Percentiles rank a stretch among this genome's conserved stretches.
phyloP scores from a whole-genome alignment of 2,888 invertebrate species.

The Nomada flava region DNA sequence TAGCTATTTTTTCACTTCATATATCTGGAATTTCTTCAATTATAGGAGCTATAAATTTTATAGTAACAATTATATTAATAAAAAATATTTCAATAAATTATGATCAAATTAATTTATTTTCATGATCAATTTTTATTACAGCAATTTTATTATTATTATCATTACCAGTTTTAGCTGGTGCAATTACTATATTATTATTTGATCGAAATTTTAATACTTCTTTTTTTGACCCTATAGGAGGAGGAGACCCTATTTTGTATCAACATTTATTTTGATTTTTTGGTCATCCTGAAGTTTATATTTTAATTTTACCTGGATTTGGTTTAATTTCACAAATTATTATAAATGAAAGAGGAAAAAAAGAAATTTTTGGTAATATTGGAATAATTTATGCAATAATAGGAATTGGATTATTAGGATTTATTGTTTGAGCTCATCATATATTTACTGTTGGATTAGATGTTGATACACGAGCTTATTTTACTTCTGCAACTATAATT shows the following conservation, averaged over 20 bases:
- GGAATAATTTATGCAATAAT: slow-evolving; percentile 94
- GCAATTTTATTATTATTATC: slow-evolving; percentile 86
- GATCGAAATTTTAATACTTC: slow-evolving; percentile 93
- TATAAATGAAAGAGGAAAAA: slow-evolving; percentile 90
- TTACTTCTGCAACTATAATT: slow-evolving; percentile 94
- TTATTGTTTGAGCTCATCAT: slow-evolving; percentile 94
- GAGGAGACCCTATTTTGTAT: slow-evolving; percentile 92
- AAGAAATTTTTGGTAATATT: slow-evolving; percentile 89
- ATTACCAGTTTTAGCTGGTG: slow-evolving; percentile 91
- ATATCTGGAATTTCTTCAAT: slow-evolving; percentile 90
- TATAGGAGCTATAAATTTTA: slow-evolving; percentile 92
- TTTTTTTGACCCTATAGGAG: slow-evolving; percentile 92
- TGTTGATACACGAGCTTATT: slow-evolving; percentile 93
- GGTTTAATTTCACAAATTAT: slow-evolving; percentile 93
- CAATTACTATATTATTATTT: slow-evolving; percentile 91
- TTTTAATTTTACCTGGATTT: slow-evolving; percentile 95
- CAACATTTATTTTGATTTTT: slow-evolving; percentile 96
- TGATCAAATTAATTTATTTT: slow-evolving; percentile 87
- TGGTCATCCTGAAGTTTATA: slow-evolving; percentile 93
- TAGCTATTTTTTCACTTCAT: slow-evolving; percentile 90
- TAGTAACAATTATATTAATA: slow-evolving; percentile 91
- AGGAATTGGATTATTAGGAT: slow-evolving; percentile 92
- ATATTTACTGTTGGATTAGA: slow-evolving; percentile 95
- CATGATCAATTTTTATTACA: background rate
- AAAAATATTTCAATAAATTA: slow-evolving; percentile 86